phyloP scores from a whole-genome alignment of 2,797 vertebrate species.

The Melanotaenia parkinsoni region DNA sequence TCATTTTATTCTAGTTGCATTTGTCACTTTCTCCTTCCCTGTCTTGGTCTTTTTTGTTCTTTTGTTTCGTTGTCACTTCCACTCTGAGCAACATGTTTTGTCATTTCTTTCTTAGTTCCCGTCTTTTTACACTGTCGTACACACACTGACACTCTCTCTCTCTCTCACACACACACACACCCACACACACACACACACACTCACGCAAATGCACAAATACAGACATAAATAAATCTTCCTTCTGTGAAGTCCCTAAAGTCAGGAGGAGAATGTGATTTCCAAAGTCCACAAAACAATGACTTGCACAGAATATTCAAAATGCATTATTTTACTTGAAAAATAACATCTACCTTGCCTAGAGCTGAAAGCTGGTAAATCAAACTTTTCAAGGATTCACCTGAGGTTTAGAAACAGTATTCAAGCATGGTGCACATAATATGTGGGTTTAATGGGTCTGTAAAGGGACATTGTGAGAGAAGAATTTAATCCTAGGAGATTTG shows the following conservation, averaged over 20 bases:
- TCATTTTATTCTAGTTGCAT: constrained; percentile 59
- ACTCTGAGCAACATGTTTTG: constrained; percentile 55
- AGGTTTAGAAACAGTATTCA: constrained; percentile 55
- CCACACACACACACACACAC: constrained; percentile 27
- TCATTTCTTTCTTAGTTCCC: constrained; percentile 52
- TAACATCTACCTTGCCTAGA: constrained; percentile 51
- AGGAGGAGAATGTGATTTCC: constrained; percentile 53
- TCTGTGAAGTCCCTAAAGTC: constrained; percentile 64
- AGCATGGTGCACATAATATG: constrained; percentile 23
- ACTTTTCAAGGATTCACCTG: constrained; percentile 55
- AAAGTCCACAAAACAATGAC: constrained; percentile 56
- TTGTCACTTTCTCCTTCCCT: constrained; percentile 56
- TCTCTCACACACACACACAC: not conserved
- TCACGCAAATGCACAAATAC: constrained; percentile 22
- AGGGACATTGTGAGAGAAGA: constrained; percentile 28
- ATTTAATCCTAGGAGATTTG: constrained; percentile 57
- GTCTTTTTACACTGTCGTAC: constrained; percentile 39
- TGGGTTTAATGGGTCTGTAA: constrained; percentile 2
- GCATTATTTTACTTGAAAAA: constrained; percentile 65
- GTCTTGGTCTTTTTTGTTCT: constrained; percentile 59
- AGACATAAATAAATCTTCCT: constrained; percentile 55
- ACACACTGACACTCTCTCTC: too few species aligned
- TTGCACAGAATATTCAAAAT: constrained; percentile 50
- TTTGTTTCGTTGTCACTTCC: constrained; percentile 68
- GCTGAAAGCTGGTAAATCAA: constrained; percentile 57